Conservation (phyloP, 2,888 invertebrate species). For the Falcaria lacertinaria region DNA sequence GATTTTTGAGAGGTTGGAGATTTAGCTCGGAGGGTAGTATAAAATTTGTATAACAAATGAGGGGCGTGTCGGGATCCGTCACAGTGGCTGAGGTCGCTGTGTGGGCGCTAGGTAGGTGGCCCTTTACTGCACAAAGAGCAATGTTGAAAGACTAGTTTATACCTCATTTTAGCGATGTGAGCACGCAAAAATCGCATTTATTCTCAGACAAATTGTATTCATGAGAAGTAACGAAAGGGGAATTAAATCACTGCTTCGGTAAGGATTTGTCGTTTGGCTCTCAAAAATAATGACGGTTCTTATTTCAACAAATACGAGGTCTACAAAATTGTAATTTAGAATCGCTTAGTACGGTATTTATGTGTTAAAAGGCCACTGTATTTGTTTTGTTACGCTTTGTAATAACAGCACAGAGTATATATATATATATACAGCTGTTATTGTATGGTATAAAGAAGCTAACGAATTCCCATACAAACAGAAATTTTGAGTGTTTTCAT, state of each 20-base stretch:
- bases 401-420: too few relatives aligned
- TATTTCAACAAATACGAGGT: too few relatives aligned
- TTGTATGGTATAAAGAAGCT: too few relatives aligned
- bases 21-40: conserved; percentile 76
- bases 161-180: not conserved
- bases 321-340: too few relatives aligned
- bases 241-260: not conserved
- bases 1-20: conserved; percentile 38
- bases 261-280: not conserved
- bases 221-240: not conserved
- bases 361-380: too few relatives aligned
- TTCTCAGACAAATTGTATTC: not conserved
- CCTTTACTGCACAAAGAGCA: conserved; percentile 13
- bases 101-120: conserved; percentile 76
- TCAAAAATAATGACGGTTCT: too few relatives aligned
- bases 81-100: conserved; percentile 67
- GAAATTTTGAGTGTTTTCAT: too few relatives aligned
- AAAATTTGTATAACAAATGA: conserved; percentile 80
- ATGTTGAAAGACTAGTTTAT: conserved; percentile 1
- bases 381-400: too few relatives aligned
- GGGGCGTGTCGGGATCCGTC: conserved; percentile 75
- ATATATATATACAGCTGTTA: too few relatives aligned
- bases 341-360: too few relatives aligned
- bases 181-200: not conserved
- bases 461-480: too few relatives aligned